Evolutionary conservation across 2,797 vertebrate species (phyloP), one percentile per base, ranked within the genome.

Genomic region (Urocyon cinereoargenteus): DNA sequence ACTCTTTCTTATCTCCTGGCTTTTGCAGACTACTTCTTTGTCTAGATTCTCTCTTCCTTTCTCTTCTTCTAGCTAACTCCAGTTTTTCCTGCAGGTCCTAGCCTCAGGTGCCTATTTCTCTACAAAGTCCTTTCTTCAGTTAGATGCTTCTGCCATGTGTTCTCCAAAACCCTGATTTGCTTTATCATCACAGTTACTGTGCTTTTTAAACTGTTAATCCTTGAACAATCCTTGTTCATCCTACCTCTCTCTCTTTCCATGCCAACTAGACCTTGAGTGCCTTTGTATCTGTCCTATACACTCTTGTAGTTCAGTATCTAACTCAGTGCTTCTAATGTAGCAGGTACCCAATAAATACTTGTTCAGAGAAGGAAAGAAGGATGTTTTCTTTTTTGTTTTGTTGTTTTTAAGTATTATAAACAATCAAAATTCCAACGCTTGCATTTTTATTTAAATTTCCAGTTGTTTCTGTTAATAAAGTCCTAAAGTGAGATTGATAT

Each of bases 391-490:
- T 53, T 92, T 59, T 53, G 11, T 34, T 92, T 87, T 90, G 6
- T 72, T 89, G 28, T 66, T 85, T 86, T 87, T 91, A 68, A 24
- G 40, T 77, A 90, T 88, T 81, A 70, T 73, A 86, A 94, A 90
- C n/a, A 61, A 53, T 78, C 15, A 90, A 22, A 12, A 82, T 70
- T 91, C 40, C 36, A 90, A 2, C 73, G 28, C 36, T 73, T 94
- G 86, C 16, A 55, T 78, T 75, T 94, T 91, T 96, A 49, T 40
- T 84, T 18, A 51, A 79, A 87, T 90, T 97, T 92, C 57, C 24
- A 79, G 28, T 64, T 93, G 3, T 94, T 66, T 92, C n/a, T 96
- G 51, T 34, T 86, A 90, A 64, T 91, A 92, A 94, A 11, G 10
- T 66, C 28, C 14, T 62, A 91, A 31, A 95, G 61, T 83, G 40